Base-by-base conservation (phyloP, 2,888 invertebrate species). In the Drosophila testacea region DNA sequence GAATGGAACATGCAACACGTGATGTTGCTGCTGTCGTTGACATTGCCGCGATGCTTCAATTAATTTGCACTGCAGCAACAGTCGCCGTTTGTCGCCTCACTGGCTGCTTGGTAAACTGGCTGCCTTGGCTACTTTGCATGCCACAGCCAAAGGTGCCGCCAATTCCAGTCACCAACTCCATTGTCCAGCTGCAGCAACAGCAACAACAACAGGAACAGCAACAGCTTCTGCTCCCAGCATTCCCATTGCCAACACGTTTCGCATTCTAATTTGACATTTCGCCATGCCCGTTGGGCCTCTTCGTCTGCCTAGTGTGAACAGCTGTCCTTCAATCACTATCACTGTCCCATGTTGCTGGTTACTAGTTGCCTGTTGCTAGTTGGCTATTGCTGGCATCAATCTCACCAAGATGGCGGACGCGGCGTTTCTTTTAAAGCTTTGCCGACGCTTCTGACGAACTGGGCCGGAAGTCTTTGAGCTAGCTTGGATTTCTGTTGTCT, bases 241-340 rank as follows among this genome's bases (percentile, higher is more conserved):
- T 71, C 76, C 74, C 84, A 81, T 74, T 79, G 81, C 73, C 78
- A 83, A 90, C 90, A 90, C 85, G 81, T 90, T 87, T 90, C 90
- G 90, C 90, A 90, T 90, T 91, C 91, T 90, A 90, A 90, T 90
- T 91, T 90, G 90, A 91, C 90, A 83, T 90, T 88, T 66, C 62
- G 70, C 54, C 54, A 67, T 74, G 68, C 56, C 56, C 54, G 70
- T 74, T 60, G 64, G 60, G 22, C 22, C 52, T 50, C 66, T 28
- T 54, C 42, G 30, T 34, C 47, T 44, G 57, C 39, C 74, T 88
- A 81, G 89, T 89, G 87, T 89, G 90, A 89, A 82, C 88, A 89
- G 90, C 86, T 89, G 90, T 86, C 90, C 90, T 79, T 86, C 90
- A 89, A 89, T 89, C 89, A 89, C 82, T 82, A 90, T 86, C 90